Base-by-base conservation (phyloP, 1,140 invertebrate species). In the Leucophenga varia region DNA sequence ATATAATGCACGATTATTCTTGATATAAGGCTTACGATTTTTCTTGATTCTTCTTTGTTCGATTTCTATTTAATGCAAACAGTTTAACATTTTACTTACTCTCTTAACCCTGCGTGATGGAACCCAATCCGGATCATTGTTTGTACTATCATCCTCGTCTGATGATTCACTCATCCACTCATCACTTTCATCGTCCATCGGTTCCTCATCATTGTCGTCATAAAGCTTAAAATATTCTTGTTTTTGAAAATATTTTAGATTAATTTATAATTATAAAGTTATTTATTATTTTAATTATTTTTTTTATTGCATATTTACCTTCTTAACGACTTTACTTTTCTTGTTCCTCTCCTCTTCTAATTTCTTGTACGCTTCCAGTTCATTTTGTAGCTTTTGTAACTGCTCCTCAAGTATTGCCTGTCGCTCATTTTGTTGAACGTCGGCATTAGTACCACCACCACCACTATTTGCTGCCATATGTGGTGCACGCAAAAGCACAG, bases 101-200 rank as follows among this genome's bases (percentile, higher is more conserved):
- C 43, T 57, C 43, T 52, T 67, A 68, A 54, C 43, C 31, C 47
- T 50, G 3, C 65, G 31, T 31, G 47, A 70, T 19, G 60, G 47
- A 13, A 57, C 20, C 77, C 49, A 25, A 72, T 63, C 41, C 84
- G 85, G 4, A 85, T 86, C 43, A 78, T 79, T 14, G 57, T 75
- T 86, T 0, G 57, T 19, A 54, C 86, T 88, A 61, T 88, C 81
- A 10, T 79, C 69, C n/a, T n/a, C n/a, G n/a, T n/a, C n/a, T n/a
- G n/a, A n/a, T n/a, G n/a, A n/a, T n/a, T n/a, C n/a, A n/a, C n/a
- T n/a, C n/a, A n/a, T n/a, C n/a, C n/a, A n/a, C n/a, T 63, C 50
- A 1, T 74, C 69, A 12, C 76, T 72, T 1, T 76, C 69, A 21
- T 74, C 74, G 3, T 79, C 77, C 22, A 47, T 43, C 0, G 43